A percentile compares a stretch with the other conserved stretches of the same genome.
These are phyloP conservation scores for Lochmaea capreae DNA, from an alignment of 2,888 invertebrate species.

Conservation along the genomic window DNA sequence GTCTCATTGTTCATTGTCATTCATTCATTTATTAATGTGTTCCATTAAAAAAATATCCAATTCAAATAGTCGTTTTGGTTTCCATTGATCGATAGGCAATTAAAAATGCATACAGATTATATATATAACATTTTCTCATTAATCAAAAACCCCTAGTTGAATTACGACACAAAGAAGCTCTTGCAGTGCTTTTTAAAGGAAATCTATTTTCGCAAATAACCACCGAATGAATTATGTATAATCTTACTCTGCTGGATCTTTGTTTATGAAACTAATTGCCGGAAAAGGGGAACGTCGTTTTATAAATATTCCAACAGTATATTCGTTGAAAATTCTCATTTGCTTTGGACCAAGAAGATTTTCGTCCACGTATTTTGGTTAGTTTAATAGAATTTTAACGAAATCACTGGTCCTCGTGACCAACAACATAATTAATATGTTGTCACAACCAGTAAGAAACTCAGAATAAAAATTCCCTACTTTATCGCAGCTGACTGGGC, in stretches of 20 bases:
- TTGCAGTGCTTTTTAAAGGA: slow-evolving; percentile 13
- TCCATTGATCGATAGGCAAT: too few relatives aligned
- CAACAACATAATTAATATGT: not conserved
- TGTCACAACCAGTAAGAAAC: too few relatives aligned
- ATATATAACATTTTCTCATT: too few relatives aligned
- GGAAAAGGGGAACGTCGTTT: slow-evolving; percentile 18
- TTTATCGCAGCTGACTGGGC: too few relatives aligned
- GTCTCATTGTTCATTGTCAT: too few relatives aligned
- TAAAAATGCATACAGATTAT: too few relatives aligned
- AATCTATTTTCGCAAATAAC: slow-evolving; percentile 26
- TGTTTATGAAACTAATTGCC: slow-evolving; percentile 27
- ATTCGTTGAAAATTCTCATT: slow-evolving; percentile 30
- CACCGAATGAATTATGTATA: slow-evolving; percentile 24
- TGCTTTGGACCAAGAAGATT: slow-evolving; percentile 14
- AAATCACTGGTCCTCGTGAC: not conserved
- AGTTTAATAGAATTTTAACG: not conserved
- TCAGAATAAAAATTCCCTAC: too few relatives aligned
- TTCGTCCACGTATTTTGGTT: slow-evolving; percentile 12
- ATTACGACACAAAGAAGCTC: slow-evolving; percentile 17
- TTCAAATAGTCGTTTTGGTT: too few relatives aligned
- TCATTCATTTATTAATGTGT: too few relatives aligned
- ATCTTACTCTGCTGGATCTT: slow-evolving; percentile 15
- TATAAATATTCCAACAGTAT: slow-evolving; percentile 21
- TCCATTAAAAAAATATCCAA: too few relatives aligned
- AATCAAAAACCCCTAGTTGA: not conserved